Evolutionary conservation across 2,797 vertebrate species (phyloP), one percentile per base, ranked within the genome.

Genomic region (Tauraco hartlaubi): DNA sequence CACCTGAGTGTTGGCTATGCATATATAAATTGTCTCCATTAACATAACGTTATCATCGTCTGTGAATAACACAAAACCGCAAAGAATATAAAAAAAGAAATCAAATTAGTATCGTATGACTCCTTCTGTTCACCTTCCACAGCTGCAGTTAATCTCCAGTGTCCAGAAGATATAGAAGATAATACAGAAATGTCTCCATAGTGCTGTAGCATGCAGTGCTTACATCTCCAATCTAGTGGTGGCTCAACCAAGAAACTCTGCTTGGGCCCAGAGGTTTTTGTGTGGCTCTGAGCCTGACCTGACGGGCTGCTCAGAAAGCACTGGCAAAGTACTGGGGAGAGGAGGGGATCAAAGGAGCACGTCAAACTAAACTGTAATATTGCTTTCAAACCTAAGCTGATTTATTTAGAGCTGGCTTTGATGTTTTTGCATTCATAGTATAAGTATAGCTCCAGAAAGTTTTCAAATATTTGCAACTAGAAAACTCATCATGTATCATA

Each of bases 381-480:
- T 90, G 49, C 78, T 94, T 94, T 94, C 44, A 77, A 92, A 74
- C 66, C 21, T 94, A 95, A 97, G 92, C 87, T 85, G 92, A 92
- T 96, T 94, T 94, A 83, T 83, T 88, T 80, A 56, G 75, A 83
- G 64, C 61, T 87, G 37, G 44, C 91, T 94, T 94, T 97, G 89
- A 91, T 94, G 82, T 91, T 68, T 91, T 85, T 94, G 75, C 54
- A 25, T 23, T 75, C 23, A 3, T 41, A 63, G 3, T 22, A 14
- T 39, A 86, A 83, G 56, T 85, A 69, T 33, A 68, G 78, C 44
- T 94, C 20, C 61, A 77, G 44, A 87, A 94, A 61, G 63, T 71
- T 90, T 92, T 85, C 26, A 28, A 80, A 77, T 5, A 58, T 89
- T 58, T 77, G 18, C 33, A 83, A 7, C 29, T 61, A 37, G 64